These are phyloP conservation scores for Eulemur rubriventer DNA, from an alignment of 2,797 vertebrate genomes.

Conservation along the genomic window DNA sequence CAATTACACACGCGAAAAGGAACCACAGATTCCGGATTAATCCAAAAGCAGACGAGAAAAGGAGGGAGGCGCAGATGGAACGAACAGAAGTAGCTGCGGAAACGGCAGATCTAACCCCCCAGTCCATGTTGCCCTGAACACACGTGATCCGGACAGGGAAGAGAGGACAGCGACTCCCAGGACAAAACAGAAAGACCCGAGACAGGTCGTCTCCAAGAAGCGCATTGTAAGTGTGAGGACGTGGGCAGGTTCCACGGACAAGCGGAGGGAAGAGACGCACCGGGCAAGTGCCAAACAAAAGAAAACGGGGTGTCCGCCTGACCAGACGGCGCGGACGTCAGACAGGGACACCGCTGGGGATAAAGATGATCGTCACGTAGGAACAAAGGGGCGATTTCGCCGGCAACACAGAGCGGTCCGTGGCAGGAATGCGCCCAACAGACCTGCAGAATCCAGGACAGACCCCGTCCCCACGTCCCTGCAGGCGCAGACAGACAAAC, in stretches of 20 bases:
- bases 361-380: neutral
- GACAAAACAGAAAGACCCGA: neutral
- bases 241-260: neutral
- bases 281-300: neutral
- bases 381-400: neutral
- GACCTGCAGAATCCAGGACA: too few relatives aligned
- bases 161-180: neutral
- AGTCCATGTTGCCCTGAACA: accelerated
- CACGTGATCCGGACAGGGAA: too few relatives aligned
- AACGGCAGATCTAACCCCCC: neutral
- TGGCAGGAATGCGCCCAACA: accelerated
- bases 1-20: neutral
- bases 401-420: neutral
- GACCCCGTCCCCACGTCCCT: neutral
- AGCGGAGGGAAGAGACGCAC: neutral
- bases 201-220: neutral
- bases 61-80: neutral
- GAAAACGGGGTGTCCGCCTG: neutral
- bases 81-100: neutral
- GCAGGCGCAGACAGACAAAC: neutral
- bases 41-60: neutral
- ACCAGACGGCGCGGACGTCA: neutral
- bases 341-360: neutral
- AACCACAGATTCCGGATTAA: slow-evolving; percentile 26
- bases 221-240: too few relatives aligned